Conservation (phyloP, 2,113 vertebrate genomes). For the Mormyrus iriodes region DNA sequence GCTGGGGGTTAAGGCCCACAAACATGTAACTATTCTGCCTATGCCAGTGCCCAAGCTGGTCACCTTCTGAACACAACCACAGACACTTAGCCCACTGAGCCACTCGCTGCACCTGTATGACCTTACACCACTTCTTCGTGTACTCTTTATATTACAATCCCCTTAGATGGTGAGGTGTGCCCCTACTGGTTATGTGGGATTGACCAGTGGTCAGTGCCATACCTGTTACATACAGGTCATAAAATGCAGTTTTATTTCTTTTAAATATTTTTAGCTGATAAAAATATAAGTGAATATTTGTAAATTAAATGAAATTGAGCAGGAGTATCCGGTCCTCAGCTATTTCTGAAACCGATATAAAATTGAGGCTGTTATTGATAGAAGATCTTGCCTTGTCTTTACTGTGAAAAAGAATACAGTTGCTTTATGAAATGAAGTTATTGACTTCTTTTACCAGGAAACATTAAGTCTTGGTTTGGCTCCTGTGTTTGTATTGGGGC, state of each 20-base stretch:
- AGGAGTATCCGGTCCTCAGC: neutral
- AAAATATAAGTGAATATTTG: neutral
- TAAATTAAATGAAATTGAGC: neutral
- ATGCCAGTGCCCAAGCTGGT: neutral
- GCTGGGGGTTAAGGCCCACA: neutral
- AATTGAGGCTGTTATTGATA: neutral
- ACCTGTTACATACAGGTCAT: neutral
- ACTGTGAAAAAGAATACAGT: conserved; percentile 8
- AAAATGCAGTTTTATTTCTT: neutral
- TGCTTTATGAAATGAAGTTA: neutral
- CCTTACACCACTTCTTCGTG: neutral
- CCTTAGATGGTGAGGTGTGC: neutral
- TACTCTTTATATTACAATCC: neutral
- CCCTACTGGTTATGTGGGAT: neutral
- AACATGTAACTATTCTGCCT: neutral
- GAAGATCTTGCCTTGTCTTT: neutral
- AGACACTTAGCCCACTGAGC: too few relatives aligned
- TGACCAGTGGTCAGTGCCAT: neutral
- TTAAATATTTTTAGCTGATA: neutral
- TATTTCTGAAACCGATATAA: neutral
- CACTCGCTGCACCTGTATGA: neutral
- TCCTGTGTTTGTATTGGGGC: neutral
- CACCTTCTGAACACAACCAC: neutral
- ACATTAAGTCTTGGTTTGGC: neutral
- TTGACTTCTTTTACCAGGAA: neutral